These are phyloP conservation scores for Bos indicus DNA, from an alignment of 2,113 vertebrate genomes.

Conservation along the genomic window DNA sequence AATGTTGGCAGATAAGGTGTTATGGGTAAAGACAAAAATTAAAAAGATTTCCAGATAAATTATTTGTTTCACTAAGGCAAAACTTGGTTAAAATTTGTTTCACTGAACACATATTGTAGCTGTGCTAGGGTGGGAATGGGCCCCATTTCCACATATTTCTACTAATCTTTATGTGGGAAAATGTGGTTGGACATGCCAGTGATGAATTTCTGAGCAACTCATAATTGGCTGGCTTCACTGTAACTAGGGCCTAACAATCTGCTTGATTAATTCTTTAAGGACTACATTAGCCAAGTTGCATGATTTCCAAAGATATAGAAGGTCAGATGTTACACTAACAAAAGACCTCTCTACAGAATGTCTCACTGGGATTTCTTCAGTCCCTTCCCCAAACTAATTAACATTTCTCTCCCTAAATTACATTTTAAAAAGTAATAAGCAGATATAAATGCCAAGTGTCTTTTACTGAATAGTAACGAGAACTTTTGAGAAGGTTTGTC, in stretches of 20 bases:
- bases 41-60: slow-evolving; percentile 47
- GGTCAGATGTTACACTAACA: slow-evolving; percentile 83
- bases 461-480: slow-evolving; percentile 50
- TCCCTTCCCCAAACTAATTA: slow-evolving; percentile 68
- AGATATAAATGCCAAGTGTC: slow-evolving; percentile 63
- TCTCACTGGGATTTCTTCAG: slow-evolving; percentile 77
- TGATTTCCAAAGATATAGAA: slow-evolving; percentile 83
- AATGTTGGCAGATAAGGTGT: slow-evolving; percentile 10
- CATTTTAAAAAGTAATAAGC: slow-evolving; percentile 65
- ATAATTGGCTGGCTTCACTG: slow-evolving; percentile 79
- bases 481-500: slow-evolving; percentile 33
- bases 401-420: slow-evolving; percentile 56
- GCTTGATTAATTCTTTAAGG: slow-evolving; percentile 84
- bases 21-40: slow-evolving; percentile 18
- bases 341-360: slow-evolving; percentile 75
- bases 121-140: slow-evolving; percentile 66
- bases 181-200: slow-evolving; percentile 77
- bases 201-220: slow-evolving; percentile 83
- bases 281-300: slow-evolving; percentile 81
- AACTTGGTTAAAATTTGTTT: slow-evolving; percentile 53
- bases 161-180: slow-evolving; percentile 83
- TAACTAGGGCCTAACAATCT: slow-evolving; percentile 78
- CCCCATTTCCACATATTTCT: slow-evolving; percentile 75
- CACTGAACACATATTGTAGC: slow-evolving; percentile 43
- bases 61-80: not conserved